phyloP scores from a whole-genome alignment of 2,888 invertebrate genomes.

The Zaprionus lineosus region DNA sequence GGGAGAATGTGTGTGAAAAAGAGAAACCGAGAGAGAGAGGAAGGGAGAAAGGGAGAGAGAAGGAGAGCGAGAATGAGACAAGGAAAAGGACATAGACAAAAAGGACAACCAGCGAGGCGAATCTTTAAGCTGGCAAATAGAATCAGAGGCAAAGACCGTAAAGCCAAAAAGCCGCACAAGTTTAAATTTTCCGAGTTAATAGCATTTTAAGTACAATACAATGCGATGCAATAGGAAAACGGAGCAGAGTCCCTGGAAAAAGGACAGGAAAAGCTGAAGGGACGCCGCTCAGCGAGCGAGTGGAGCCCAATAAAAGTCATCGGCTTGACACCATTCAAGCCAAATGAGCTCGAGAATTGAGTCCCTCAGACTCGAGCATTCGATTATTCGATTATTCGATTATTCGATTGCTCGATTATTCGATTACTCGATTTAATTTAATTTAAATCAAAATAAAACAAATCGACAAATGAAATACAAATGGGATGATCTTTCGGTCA shows the following conservation, averaged over 20 bases:
- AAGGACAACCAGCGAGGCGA: conserved; percentile 10
- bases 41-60: not conserved
- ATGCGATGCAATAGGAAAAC: conserved; percentile 15
- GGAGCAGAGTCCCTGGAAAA: not conserved
- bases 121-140: conserved; percentile 51
- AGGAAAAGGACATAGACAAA: not conserved
- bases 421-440: no score
- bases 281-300: not conserved
- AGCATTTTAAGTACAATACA: conserved; percentile 74
- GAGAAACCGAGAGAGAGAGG: not conserved
- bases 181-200: conserved; percentile 71
- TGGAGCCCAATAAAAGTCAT: conserved; percentile 1
- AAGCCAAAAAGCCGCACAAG: conserved; percentile 73
- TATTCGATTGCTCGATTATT: no score
- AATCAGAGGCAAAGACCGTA: conserved; percentile 46
- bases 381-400: no score
- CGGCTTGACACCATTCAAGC: conserved; percentile 33
- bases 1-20: conserved; percentile 2
- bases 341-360: conserved; percentile 36
- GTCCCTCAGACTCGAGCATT: no score
- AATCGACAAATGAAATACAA: no score
- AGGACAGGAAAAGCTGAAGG: not conserved
- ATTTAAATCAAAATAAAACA: no score
- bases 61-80: conserved; percentile 3
- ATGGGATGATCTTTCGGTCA: no score